Percentiles rank a stretch among this genome's conserved stretches.
Evolutionary conservation across 2,888 invertebrate species (phyloP).

Genomic region (Lomographa bimaculata): DNA sequence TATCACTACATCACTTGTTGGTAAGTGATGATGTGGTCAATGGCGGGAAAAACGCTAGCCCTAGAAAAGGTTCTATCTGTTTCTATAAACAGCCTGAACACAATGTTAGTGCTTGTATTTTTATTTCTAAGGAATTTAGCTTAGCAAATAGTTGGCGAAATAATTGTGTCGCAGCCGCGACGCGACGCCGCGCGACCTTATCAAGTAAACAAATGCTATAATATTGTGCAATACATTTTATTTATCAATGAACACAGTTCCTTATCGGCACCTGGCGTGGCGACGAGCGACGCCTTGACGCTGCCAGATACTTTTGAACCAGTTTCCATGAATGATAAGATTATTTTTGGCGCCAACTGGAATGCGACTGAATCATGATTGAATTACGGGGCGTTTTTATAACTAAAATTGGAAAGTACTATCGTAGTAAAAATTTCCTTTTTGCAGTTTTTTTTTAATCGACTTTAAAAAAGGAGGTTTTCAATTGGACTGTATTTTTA

Average conservation of each 20-base stretch:
- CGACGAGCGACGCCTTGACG: conserved; percentile 41
- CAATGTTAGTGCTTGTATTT: no score
- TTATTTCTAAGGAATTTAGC: no score
- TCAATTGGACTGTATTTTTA: no score
- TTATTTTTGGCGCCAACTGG: conserved; percentile 59
- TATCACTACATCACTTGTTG: no score
- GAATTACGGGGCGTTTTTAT: conserved; percentile 2
- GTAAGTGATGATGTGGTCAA: no score
- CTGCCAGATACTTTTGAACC: conserved; percentile 47
- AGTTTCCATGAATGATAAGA: conserved; percentile 65
- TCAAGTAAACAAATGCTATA: conserved; percentile 49
- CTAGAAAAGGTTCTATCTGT: no score
- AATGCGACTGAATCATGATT: conserved; percentile 11
- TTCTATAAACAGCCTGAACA: no score
- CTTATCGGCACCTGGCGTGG: conserved; percentile 51
- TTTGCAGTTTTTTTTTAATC: no score
- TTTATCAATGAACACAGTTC: conserved; percentile 49
- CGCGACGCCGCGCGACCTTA: conserved; percentile 28
- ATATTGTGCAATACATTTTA: conserved; percentile 42
- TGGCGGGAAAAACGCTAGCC: no score
- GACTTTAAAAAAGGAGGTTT: no score
- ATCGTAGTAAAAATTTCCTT: no score
- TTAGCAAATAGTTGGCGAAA: no score
- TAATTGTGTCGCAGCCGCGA: conserved; percentile 4
- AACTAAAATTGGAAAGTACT: background rate